These are phyloP conservation scores for Drosophila oshimai DNA, from an alignment of 1,140 invertebrate species.

Conservation along the genomic window DNA sequence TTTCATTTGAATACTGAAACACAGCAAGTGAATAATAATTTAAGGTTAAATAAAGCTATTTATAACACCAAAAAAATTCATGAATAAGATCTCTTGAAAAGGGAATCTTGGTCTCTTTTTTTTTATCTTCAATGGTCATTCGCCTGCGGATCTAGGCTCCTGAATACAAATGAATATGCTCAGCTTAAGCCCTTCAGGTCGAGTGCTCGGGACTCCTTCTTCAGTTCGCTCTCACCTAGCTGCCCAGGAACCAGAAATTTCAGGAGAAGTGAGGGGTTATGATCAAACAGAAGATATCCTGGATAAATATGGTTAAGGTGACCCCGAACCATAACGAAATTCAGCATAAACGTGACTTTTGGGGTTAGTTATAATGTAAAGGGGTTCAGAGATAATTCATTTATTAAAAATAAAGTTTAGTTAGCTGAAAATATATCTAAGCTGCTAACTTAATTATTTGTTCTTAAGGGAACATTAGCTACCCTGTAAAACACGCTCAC, in stretches of 20 bases:
- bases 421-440: no score
- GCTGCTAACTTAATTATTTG: no score
- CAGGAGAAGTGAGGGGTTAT: not conserved
- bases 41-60: no score
- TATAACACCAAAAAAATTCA: not conserved
- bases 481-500: slow-evolving; percentile 27
- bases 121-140: not conserved
- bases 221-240: not conserved
- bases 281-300: not conserved
- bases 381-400: no score
- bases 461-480: no score
- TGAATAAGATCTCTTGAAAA: not conserved
- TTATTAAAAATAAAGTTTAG: no score
- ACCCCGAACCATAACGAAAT: no score
- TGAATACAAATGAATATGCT: slow-evolving; percentile 32
- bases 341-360: no score
- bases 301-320: no score
- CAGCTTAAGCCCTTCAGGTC: slow-evolving; percentile 12
- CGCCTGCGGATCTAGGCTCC: slow-evolving; percentile 1
- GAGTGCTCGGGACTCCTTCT: slow-evolving; percentile 3
- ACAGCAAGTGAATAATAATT: slow-evolving; percentile 12
- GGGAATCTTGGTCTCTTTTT: not conserved
- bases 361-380: no score
- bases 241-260: not conserved
- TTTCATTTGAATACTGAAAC: slow-evolving; percentile 5